These are phyloP conservation scores for Yoshiicerus persimilis DNA, from an alignment of 1,140 invertebrate species.

Conservation along the genomic window DNA sequence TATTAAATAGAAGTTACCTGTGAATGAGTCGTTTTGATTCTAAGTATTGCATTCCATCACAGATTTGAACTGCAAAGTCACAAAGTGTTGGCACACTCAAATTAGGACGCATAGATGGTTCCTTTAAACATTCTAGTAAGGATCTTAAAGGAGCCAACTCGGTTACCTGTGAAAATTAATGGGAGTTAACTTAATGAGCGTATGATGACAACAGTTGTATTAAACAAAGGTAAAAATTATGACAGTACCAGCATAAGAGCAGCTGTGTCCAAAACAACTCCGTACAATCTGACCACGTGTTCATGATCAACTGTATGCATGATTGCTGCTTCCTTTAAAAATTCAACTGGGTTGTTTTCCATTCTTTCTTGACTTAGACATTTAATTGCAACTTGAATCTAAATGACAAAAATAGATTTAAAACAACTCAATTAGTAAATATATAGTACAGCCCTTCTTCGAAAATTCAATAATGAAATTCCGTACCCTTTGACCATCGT, in stretches of 20 bases:
- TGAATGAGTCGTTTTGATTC: conserved; percentile 93
- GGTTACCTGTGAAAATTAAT: conserved; percentile 67
- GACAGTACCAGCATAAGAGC: conserved; percentile 88
- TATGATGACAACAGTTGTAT: too few relatives aligned
- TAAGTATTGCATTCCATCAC: conserved; percentile 93
- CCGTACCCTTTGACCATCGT: conserved; percentile 77
- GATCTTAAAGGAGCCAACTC: conserved; percentile 93
- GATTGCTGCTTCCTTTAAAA: conserved; percentile 95
- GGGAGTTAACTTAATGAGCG: background rate
- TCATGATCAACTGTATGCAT: conserved; percentile 98
- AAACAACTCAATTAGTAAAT: too few relatives aligned
- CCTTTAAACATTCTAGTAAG: conserved; percentile 91
- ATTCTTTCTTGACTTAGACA: conserved; percentile 89
- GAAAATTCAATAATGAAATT: background rate
- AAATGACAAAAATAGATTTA: conserved; percentile 34
- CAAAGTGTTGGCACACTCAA: conserved; percentile 87
- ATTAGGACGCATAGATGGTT: conserved; percentile 79
- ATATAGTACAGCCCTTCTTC: too few relatives aligned
- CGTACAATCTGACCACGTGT: conserved; percentile 94
- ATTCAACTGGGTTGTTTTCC: conserved; percentile 93
- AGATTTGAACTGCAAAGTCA: conserved; percentile 91
- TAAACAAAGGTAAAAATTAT: too few relatives aligned
- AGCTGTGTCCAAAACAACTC: conserved; percentile 92
- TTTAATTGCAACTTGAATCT: conserved; percentile 97
- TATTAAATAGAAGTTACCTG: conserved; percentile 58